Conservation (phyloP, 2,113 vertebrate species). For the Athene noctua region DNA sequence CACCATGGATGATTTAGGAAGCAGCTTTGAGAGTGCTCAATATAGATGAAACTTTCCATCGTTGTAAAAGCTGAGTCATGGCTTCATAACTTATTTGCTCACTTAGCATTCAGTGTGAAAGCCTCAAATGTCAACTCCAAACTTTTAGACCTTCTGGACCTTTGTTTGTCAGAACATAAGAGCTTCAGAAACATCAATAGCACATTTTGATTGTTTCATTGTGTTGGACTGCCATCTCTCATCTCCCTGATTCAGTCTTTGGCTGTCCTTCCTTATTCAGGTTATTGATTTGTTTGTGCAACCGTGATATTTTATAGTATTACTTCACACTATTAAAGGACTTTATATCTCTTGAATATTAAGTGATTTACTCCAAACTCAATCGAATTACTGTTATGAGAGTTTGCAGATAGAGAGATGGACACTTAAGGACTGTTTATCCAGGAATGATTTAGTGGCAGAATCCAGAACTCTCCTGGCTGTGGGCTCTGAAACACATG, state of each 20-base stretch:
- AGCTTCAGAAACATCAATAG: neutral
- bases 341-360: constrained; percentile 1
- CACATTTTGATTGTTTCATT: neutral
- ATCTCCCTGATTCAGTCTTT: neutral
- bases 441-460: neutral
- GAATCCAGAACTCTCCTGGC: neutral
- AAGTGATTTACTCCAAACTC: neutral
- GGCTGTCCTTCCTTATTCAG: neutral
- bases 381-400: neutral
- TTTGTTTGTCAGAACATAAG: neutral
- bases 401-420: neutral
- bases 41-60: neutral
- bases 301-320: neutral
- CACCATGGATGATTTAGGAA: neutral
- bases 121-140: neutral
- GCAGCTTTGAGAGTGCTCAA: neutral
- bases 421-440: neutral
- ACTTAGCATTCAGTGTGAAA: neutral
- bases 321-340: neutral
- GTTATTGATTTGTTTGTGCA: constrained; percentile 17
- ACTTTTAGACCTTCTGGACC: neutral
- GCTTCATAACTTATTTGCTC: neutral
- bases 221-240: neutral
- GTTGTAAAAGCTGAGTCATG: neutral
- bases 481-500: neutral